phyloP scores from a whole-genome alignment of 1,140 invertebrate species.

The Zaprionus davidi region DNA sequence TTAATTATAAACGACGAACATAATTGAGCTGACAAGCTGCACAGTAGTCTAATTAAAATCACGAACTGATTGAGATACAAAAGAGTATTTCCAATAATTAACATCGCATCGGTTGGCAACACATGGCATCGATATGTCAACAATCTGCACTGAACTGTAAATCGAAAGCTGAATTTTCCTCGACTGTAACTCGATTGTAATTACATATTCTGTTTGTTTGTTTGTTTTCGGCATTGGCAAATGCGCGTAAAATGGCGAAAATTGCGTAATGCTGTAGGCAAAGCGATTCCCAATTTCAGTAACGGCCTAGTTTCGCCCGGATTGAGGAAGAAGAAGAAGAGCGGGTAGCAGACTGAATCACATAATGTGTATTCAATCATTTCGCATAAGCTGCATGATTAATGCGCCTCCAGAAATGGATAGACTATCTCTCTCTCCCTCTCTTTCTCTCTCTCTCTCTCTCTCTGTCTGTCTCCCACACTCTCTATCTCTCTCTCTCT shows the following conservation, averaged over 20 bases:
- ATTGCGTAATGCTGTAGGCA: neutral
- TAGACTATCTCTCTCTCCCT: neutral
- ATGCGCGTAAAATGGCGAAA: neutral
- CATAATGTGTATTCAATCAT: conserved; percentile 71
- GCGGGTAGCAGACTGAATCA: conserved; percentile 7
- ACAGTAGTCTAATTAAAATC: conserved; percentile 5
- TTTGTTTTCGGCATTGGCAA: conserved; percentile 29
- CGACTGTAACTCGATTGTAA: conserved; percentile 15
- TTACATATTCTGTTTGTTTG: conserved; percentile 34
- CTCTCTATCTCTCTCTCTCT: neutral
- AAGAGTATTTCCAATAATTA: conserved; percentile 16
- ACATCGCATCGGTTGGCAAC: neutral
- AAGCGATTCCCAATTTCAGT: neutral
- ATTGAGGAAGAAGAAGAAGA: neutral
- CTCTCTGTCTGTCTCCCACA: conserved; percentile 15
- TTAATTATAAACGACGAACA: neutral
- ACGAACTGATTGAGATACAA: neutral
- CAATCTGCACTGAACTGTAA: conserved; percentile 22
- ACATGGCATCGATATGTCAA: conserved; percentile 2
- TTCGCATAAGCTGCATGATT: conserved; percentile 71
- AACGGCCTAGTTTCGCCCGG: neutral
- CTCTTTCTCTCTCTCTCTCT: no score
- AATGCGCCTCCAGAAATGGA: conserved; percentile 50
- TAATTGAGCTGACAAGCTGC: neutral
- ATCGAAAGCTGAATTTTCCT: conserved; percentile 8